A percentile compares a stretch with the other conserved stretches of the same genome.
Evolutionary conservation across 1,140 invertebrate genomes (phyloP).

Genomic region (Xylocopa sonorina): DNA sequence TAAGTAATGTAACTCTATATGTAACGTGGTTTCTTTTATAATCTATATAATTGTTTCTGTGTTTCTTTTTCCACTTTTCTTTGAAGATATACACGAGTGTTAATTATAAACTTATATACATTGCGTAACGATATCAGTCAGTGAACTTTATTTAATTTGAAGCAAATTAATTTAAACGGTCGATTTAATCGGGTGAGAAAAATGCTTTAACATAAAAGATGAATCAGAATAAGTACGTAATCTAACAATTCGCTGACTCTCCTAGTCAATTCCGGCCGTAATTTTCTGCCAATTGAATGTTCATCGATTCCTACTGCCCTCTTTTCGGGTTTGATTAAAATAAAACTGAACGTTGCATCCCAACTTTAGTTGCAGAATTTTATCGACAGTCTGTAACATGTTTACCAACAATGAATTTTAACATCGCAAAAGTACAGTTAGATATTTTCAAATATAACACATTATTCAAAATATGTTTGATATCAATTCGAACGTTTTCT

Average conservation of each 20-base stretch:
- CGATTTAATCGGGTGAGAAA: not conserved
- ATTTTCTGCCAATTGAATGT: conserved; percentile 61
- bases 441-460: too few species aligned
- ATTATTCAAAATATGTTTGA: too few species aligned
- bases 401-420: too few species aligned
- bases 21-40: too few species aligned
- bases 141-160: not conserved
- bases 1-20: too few species aligned
- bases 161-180: conserved; percentile 9
- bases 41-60: too few species aligned
- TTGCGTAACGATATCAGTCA: too few species aligned
- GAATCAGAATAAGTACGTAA: conserved; percentile 13
- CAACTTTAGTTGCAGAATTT: not conserved
- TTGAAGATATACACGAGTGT: too few species aligned
- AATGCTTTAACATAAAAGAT: conserved; percentile 13
- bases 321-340: conserved; percentile 24
- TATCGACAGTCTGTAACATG: not conserved
- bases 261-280: conserved; percentile 57
- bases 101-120: too few species aligned
- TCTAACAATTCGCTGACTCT: conserved; percentile 57
- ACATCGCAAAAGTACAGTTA: too few species aligned
- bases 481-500: too few species aligned
- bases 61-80: too few species aligned
- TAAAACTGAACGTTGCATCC: conserved; percentile 16
- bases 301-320: conserved; percentile 22